These are phyloP conservation scores for Psilopogon haemacephalus DNA, from an alignment of 2,113 vertebrate species.

Conservation along the genomic window DNA sequence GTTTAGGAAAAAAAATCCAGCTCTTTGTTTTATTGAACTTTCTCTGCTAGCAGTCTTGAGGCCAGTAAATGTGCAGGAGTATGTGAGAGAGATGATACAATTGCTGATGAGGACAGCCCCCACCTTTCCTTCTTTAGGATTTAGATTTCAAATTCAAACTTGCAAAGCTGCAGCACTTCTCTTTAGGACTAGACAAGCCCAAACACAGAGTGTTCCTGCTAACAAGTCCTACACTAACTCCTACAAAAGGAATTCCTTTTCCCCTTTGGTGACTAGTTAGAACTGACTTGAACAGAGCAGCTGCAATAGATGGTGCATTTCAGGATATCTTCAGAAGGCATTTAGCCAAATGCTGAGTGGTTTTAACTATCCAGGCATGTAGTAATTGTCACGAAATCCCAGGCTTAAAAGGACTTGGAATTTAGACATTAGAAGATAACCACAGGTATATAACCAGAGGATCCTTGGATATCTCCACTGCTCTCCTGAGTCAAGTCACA, in stretches of 20 bases:
- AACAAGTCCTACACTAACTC: slow-evolving; percentile 55
- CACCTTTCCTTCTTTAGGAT: slow-evolving; percentile 14
- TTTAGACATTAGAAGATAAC: not conserved
- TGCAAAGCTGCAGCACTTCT: slow-evolving; percentile 6
- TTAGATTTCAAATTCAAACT: slow-evolving; percentile 32
- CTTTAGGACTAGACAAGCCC: not conserved
- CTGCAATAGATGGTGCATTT: slow-evolving; percentile 43
- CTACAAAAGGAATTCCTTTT: slow-evolving; percentile 58
- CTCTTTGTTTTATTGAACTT: not conserved
- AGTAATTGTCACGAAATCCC: slow-evolving; percentile 37
- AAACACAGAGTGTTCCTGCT: slow-evolving; percentile 29
- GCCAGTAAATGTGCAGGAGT: slow-evolving; percentile 5
- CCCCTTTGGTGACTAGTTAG: slow-evolving; percentile 46
- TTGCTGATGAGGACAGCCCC: slow-evolving; percentile 6
- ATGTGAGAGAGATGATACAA: not conserved
- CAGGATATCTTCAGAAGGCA: slow-evolving; percentile 44
- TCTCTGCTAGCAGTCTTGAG: not conserved
- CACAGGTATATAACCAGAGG: not conserved
- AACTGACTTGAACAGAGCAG: slow-evolving; percentile 63
- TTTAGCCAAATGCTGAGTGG: slow-evolving; percentile 45
- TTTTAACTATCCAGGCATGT: slow-evolving; percentile 41
- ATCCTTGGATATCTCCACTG: not conserved
- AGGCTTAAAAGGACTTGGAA: slow-evolving; percentile 11
- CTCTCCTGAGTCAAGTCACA: slow-evolving; percentile 1
- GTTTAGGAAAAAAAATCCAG: not conserved